These are phyloP conservation scores for Porites evermanni DNA, from an alignment of 92 coral and sea anemone species.

Conservation along the genomic window DNA sequence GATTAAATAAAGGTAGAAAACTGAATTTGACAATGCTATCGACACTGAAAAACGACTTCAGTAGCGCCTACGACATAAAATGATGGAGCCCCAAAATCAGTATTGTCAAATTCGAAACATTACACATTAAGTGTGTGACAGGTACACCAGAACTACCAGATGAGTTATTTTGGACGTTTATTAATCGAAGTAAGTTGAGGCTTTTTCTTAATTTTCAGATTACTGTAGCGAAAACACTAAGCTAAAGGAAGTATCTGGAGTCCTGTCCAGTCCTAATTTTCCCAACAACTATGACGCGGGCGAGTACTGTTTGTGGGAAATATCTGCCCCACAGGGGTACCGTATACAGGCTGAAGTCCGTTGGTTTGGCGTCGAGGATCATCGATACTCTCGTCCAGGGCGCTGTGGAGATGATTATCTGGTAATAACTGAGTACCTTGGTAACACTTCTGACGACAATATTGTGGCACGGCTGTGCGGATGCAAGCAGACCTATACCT, in stretches of 20 bases:
- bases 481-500: conserved; percentile 28
- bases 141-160: no score
- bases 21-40: no score
- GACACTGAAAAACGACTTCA: no score
- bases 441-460: neutral
- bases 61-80: no score
- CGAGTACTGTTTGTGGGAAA: conserved; percentile 49
- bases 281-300: conserved; percentile 39
- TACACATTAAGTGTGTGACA: no score
- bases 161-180: no score
- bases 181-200: no score
- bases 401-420: conserved; percentile 45
- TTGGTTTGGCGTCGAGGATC: conserved; percentile 66
- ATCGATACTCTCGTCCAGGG: conserved; percentile 28
- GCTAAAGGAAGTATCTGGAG: conserved; percentile 33
- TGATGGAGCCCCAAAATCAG: no score
- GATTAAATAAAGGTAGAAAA: no score
- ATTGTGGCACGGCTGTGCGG: conserved; percentile 43
- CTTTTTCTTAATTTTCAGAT: conserved; percentile 3
- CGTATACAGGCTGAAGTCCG: conserved; percentile 48
- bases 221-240: conserved; percentile 3
- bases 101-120: no score
- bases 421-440: conserved; percentile 33
- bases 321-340: conserved; percentile 48
- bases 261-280: conserved; percentile 59